A percentile compares a stretch with the other conserved stretches of the same genome.
Conservation (phyloP, 2,113 vertebrate species). For the Oncorhynchus masou region DNA sequence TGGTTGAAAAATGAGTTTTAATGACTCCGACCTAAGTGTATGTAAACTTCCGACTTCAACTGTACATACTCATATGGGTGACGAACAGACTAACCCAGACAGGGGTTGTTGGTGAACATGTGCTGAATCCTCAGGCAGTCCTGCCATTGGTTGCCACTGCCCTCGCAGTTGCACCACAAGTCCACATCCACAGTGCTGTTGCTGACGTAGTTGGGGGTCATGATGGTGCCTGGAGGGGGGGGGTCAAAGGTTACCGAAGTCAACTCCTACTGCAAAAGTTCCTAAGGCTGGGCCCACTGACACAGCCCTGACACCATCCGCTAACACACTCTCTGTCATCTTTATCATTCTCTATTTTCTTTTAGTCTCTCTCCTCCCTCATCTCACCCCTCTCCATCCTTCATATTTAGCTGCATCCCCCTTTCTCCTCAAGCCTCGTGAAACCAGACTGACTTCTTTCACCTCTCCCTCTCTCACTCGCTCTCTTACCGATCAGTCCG, state of each 20-base stretch:
- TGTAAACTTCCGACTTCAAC: too few relatives aligned
- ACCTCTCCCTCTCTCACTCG: conserved; percentile 7
- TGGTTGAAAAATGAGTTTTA: too few relatives aligned
- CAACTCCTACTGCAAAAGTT: neutral
- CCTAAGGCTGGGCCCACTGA: neutral
- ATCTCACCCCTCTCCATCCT: neutral
- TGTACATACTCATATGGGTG: neutral
- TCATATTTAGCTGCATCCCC: neutral
- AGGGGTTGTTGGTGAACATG: conserved; percentile 87
- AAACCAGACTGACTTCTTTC: too few relatives aligned
- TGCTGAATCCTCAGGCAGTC: conserved; percentile 84
- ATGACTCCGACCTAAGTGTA: too few relatives aligned
- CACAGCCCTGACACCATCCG: neutral
- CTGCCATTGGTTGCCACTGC: conserved; percentile 89
- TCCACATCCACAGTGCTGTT: conserved; percentile 84
- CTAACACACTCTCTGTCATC: neutral
- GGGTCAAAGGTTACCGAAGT: neutral
- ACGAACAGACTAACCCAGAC: conserved; percentile 78
- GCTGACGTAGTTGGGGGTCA: conserved; percentile 95
- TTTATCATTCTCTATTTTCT: neutral
- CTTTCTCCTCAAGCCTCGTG: neutral
- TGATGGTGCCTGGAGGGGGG: conserved; percentile 80
- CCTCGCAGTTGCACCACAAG: conserved; percentile 89
- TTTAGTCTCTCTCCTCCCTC: neutral
- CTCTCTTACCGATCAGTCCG: conserved; percentile 84